Base-by-base conservation (phyloP, 2,888 invertebrate species). In the Pseudococcus jackbeardsleyi region DNA sequence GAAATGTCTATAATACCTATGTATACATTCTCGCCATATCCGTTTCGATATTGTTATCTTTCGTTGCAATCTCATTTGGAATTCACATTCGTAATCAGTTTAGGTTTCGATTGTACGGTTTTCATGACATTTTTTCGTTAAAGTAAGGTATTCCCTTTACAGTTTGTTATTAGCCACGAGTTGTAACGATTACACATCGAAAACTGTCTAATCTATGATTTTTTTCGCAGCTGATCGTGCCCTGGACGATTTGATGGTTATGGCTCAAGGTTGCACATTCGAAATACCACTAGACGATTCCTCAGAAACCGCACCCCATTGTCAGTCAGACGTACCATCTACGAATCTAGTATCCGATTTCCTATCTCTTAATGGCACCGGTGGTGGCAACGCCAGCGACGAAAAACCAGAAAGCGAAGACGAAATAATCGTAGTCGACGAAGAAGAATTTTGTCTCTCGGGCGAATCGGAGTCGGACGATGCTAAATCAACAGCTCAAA, bases 171-270 rank as follows among this genome's bases (percentile, higher is more conserved):
- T 50, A 50, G 15, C 4, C 0, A 50, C 11, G n/a, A 42, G 8
- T 59, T n/a, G 1, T 6, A 8, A 59, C n/a, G 59, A 59, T 17
- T 59, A 59, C 4, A 4, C n/a, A 4, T n/a, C 19, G 59, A 59
- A 59, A 59, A 19, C 6, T 4, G 7, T 0, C 15, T 59, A 17
- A 59, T 19, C 59, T 59, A 0, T 0, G n/a, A 64, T 64, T 64
- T 86, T 87, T 33, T 46, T 9, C 82, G 59, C 5, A 88, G 88
- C 79, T 77, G 88, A 88, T 54, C 88, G 88, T 12, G 79, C 88
- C 7, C 19, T 88, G 3, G 88, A 88, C 22, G 88, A 88, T 39
- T 39, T 88, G 54, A 88, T 88, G 88, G 8, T 79, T 7, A 79
- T 88, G 88, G 39, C 88, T 11, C 50, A 50, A 48, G 88, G 88